A percentile compares a stretch with the other conserved stretches of the same genome.
phyloP scores from a whole-genome alignment of 2,888 invertebrate genomes.

The Steinernema scapterisci region DNA sequence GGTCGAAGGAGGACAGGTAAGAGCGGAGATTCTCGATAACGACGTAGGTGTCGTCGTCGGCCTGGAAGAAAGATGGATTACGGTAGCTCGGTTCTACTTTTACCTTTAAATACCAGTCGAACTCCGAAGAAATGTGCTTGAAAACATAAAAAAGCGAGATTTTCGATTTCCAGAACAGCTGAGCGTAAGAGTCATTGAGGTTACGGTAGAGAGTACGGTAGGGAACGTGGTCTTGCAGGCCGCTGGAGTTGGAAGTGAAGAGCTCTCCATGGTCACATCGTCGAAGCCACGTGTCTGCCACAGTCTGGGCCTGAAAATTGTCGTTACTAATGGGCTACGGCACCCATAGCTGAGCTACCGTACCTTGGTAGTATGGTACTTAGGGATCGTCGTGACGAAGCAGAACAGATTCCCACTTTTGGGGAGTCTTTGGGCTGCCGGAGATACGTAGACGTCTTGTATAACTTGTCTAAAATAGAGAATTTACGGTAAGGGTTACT shows the following conservation, averaged over 20 bases:
- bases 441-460: background rate
- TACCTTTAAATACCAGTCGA: conserved; percentile 61
- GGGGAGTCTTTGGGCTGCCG: background rate
- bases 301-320: conserved; percentile 35
- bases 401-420: background rate
- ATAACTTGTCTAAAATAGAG: background rate
- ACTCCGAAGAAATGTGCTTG: conserved; percentile 46
- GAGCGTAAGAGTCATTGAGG: conserved; percentile 45
- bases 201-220: conserved; percentile 51
- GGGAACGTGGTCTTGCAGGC: conserved; percentile 43
- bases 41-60: conserved; percentile 59
- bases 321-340: background rate
- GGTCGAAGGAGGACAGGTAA: conserved; percentile 47
- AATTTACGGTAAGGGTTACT: background rate
- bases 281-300: conserved; percentile 57
- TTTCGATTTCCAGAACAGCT: conserved; percentile 54
- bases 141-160: conserved; percentile 53
- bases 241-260: conserved; percentile 48
- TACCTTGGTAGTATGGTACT: background rate
- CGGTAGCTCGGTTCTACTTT: too few relatives aligned
- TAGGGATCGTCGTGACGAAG: background rate
- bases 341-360: background rate
- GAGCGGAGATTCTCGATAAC: conserved; percentile 51
- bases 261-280: conserved; percentile 56
- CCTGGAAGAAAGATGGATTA: conserved; percentile 44